phyloP scores from a whole-genome alignment of 2,888 invertebrate species.

The Eristalis pertinax region DNA sequence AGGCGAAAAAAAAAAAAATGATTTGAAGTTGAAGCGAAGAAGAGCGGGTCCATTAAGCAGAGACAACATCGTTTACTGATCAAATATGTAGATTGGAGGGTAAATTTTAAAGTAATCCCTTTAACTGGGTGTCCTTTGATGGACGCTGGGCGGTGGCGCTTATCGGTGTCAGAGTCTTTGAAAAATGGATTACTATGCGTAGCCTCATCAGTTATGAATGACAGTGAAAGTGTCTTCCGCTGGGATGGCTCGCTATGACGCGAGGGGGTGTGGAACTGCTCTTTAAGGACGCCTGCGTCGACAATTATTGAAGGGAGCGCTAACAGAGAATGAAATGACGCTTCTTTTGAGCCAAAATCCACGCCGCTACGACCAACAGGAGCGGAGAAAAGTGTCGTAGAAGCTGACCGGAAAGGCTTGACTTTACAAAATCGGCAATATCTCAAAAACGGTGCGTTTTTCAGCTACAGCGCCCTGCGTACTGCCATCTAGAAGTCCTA shows the following conservation, averaged over 20 bases:
- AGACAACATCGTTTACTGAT: slow-evolving; percentile 67
- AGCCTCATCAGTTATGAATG: slow-evolving; percentile 15
- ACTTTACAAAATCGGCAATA: too few relatives aligned
- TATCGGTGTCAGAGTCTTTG: slow-evolving; percentile 33
- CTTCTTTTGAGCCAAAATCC: too few relatives aligned
- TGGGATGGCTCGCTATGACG: not conserved
- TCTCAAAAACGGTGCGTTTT: too few relatives aligned
- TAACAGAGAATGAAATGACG: too few relatives aligned
- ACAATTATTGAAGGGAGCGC: too few relatives aligned
- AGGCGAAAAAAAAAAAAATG: not conserved
- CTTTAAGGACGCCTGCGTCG: too few relatives aligned
- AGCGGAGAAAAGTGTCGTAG: too few relatives aligned
- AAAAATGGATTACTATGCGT: slow-evolving; percentile 28
- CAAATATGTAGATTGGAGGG: slow-evolving; percentile 69
- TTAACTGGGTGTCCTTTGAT: slow-evolving; percentile 29
- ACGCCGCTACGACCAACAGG: too few relatives aligned
- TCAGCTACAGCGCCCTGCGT: too few relatives aligned
- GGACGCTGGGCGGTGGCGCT: slow-evolving; percentile 12
- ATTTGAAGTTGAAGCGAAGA: not conserved
- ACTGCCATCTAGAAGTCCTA: too few relatives aligned
- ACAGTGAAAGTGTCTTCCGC: not conserved
- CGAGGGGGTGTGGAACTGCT: too few relatives aligned
- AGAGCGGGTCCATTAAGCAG: slow-evolving; percentile 54
- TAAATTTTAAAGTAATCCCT: slow-evolving; percentile 64
- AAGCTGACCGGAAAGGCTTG: too few relatives aligned